phyloP scores from a whole-genome alignment of 2,888 invertebrate species.

The Temnothorax rugatulus region DNA sequence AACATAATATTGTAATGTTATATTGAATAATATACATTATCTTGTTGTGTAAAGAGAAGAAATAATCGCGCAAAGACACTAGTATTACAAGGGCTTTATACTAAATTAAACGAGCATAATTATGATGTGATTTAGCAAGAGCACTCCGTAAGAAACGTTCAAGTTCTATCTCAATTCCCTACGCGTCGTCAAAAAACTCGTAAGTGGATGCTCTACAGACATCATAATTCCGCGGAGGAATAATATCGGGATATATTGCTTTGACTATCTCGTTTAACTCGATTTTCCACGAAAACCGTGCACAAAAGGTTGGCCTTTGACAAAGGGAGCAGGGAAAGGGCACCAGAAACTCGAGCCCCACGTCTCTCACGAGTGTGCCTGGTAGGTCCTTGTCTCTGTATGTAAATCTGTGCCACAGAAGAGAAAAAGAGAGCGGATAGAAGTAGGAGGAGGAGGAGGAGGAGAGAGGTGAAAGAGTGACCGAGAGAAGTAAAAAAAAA shows the following conservation, averaged over 20 bases:
- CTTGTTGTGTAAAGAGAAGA: background rate
- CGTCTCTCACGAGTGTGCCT: constrained; percentile 47
- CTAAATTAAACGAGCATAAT: constrained; percentile 20
- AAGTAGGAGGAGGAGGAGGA: background rate
- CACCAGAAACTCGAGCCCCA: constrained; percentile 47
- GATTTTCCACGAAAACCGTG: constrained; percentile 42
- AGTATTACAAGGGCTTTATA: background rate
- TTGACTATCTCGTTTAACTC: constrained; percentile 58
- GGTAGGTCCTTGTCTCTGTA: constrained; percentile 50
- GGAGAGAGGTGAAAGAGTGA: constrained; percentile 2
- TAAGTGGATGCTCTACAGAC: constrained; percentile 23
- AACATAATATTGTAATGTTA: background rate
- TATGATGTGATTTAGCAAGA: constrained; percentile 20
- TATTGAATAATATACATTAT: background rate
- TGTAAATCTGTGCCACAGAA: constrained; percentile 50
- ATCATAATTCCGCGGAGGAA: constrained; percentile 42
- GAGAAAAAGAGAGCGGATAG: constrained; percentile 21
- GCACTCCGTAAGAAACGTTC: background rate
- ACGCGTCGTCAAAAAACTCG: constrained; percentile 7
- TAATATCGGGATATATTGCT: constrained; percentile 54
- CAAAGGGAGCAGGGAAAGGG: constrained; percentile 57
- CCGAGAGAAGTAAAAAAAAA: constrained; percentile 16
- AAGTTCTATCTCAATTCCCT: constrained; percentile 2
- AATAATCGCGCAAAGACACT: background rate
- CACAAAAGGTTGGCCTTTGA: constrained; percentile 52